These are phyloP conservation scores for Peromyscus polionotus DNA, from an alignment of 2,113 vertebrate genomes.

Conservation along the genomic window DNA sequence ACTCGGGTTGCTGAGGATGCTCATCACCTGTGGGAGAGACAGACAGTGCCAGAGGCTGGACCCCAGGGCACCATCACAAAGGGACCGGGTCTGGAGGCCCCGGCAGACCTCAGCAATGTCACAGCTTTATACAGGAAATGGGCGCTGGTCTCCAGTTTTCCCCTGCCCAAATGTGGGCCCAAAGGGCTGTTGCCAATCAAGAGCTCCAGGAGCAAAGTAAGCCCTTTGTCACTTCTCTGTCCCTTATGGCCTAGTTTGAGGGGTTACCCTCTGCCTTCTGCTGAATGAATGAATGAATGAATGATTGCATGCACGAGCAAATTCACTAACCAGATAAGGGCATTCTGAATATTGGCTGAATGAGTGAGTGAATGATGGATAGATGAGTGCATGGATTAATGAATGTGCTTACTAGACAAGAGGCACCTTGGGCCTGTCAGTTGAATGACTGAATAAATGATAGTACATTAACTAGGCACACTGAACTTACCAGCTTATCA, in stretches of 20 bases:
- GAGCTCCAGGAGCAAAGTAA: background rate
- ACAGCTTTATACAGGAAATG: background rate
- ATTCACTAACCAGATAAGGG: background rate
- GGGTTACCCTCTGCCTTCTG: background rate
- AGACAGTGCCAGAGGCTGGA: accelerated
- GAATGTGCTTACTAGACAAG: background rate
- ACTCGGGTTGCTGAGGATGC: conserved; percentile 96
- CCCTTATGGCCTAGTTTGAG: background rate
- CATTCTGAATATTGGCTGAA: background rate
- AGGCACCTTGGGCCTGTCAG: background rate
- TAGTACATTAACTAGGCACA: too few species aligned
- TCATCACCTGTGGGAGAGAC: conserved; percentile 94
- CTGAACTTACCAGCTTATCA: background rate
- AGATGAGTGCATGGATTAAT: background rate
- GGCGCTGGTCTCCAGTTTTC: background rate
- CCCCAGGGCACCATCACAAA: accelerated
- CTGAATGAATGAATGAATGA: background rate
- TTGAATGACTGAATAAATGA: background rate
- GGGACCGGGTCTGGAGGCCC: accelerated
- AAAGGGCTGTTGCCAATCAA: accelerated
- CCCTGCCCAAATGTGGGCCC: background rate
- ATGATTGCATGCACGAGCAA: background rate
- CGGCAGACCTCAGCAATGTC: accelerated
- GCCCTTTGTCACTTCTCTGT: background rate
- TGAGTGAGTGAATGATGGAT: background rate